phyloP scores from a whole-genome alignment of 2,888 invertebrate genomes.

The Tenthredo notha region DNA sequence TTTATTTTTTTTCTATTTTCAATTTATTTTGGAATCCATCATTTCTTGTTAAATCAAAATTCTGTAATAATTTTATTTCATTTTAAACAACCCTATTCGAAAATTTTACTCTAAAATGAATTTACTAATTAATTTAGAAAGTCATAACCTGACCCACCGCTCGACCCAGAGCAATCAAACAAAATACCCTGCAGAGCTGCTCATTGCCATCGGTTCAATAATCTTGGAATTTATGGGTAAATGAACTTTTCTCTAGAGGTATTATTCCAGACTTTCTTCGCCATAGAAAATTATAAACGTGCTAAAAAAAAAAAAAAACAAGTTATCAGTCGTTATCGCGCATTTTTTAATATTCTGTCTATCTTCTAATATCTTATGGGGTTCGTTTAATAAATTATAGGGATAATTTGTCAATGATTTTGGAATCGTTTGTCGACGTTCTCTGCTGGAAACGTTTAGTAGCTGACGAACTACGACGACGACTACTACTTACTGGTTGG shows the following conservation, averaged over 20 bases:
- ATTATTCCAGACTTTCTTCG: neutral
- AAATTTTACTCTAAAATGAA: neutral
- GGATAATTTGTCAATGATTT: neutral
- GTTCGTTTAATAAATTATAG: neutral
- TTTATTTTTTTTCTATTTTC: neutral
- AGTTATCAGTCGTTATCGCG: no score
- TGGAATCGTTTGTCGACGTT: neutral
- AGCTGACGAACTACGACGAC: neutral
- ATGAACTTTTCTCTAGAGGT: neutral
- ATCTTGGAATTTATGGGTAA: neutral
- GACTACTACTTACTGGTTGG: neutral
- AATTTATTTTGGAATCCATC: neutral
- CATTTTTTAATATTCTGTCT: neutral
- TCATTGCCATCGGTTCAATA: neutral
- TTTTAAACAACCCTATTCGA: neutral
- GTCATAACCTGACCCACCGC: neutral
- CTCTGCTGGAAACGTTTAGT: neutral
- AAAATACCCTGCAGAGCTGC: neutral
- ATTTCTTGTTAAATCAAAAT: neutral
- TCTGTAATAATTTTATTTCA: neutral
- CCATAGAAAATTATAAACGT: neutral
- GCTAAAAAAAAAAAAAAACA: neutral
- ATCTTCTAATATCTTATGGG: neutral
- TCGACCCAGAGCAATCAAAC: constrained; percentile 3
- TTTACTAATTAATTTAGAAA: neutral